phyloP scores from a whole-genome alignment of 2,113 vertebrate species.

The Smithornis capensis region DNA sequence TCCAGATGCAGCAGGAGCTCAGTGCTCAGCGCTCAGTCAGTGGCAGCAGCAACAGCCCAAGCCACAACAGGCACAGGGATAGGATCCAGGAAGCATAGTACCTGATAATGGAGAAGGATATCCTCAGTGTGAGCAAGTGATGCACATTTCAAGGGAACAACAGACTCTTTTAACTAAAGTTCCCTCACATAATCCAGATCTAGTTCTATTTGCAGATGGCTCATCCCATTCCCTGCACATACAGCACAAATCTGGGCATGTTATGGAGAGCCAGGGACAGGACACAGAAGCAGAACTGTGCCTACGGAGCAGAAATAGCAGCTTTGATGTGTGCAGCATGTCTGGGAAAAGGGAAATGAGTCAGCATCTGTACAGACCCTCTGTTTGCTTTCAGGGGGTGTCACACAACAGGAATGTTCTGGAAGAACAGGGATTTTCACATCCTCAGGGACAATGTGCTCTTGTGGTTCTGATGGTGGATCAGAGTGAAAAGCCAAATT shows the following conservation, averaged over 20 bases:
- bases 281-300: not conserved
- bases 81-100: not conserved
- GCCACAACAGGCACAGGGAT: not conserved
- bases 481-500: not conserved
- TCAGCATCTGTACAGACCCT: no score
- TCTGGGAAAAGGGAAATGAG: not conserved
- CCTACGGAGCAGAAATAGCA: not conserved
- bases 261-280: not conserved
- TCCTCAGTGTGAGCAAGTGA: not conserved
- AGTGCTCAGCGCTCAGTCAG: not conserved
- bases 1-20: not conserved
- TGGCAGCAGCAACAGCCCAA: not conserved
- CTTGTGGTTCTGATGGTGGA: no score
- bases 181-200: not conserved
- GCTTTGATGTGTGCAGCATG: no score
- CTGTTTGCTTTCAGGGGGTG: not conserved
- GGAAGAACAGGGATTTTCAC: not conserved
- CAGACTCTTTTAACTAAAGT: not conserved
- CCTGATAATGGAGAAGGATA: not conserved
- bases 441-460: not conserved
- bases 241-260: not conserved
- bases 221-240: not conserved
- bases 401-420: no score
- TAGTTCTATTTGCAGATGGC: not conserved
- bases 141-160: not conserved